A percentile compares a stretch with the other conserved stretches of the same genome.
phyloP scores from a whole-genome alignment of 2,113 vertebrate genomes.

The Origma solitaria region DNA sequence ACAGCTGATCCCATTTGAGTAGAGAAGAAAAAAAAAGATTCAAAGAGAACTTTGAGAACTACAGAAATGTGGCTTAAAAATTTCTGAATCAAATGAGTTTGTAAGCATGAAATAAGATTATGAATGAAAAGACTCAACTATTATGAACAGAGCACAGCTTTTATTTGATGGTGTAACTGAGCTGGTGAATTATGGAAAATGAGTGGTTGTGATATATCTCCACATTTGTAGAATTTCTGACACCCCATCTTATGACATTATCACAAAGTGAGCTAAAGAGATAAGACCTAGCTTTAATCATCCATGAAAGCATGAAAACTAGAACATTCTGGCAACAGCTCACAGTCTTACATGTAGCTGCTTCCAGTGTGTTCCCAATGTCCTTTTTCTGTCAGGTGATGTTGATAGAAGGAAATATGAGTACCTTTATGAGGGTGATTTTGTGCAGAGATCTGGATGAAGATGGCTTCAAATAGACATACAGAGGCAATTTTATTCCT shows the following conservation, averaged over 20 bases:
- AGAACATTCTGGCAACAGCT: neutral
- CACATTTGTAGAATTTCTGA: neutral
- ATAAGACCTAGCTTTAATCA: neutral
- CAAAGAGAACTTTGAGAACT: neutral
- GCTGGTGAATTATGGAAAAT: neutral
- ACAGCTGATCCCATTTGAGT: neutral
- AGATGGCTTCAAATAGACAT: neutral
- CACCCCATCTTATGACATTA: neutral
- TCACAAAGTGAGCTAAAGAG: neutral
- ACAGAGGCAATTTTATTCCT: neutral
- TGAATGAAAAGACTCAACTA: neutral
- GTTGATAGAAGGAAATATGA: neutral
- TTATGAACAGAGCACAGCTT: neutral
- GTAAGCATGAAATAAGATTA: neutral
- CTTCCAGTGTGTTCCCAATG: neutral
- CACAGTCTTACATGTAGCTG: neutral
- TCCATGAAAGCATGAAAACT: neutral
- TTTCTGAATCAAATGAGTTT: neutral
- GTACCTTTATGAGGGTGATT: neutral
- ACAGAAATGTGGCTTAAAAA: neutral
- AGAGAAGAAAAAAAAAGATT: neutral
- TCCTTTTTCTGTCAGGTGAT: neutral
- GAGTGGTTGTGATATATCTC: neutral
- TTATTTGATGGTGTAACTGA: neutral
- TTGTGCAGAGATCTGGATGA: neutral